phyloP scores from a whole-genome alignment of 2,888 invertebrate species.

The Dichetophora obliterata region DNA sequence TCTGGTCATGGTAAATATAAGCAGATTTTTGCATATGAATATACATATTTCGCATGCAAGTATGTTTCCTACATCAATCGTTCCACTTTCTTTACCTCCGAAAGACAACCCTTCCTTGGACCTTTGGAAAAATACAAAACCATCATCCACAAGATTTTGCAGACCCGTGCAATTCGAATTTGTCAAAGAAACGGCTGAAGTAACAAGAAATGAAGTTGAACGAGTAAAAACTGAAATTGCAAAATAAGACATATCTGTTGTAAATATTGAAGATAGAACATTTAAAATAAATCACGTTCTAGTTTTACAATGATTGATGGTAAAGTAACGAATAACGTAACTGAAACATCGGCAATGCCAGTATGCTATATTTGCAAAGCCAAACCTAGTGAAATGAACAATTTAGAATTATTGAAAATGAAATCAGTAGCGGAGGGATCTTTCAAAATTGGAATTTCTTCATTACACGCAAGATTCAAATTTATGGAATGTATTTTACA shows the following conservation, averaged over 20 bases:
- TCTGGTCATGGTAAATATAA: not conserved
- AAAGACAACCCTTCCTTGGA: not conserved
- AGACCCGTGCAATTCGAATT: not conserved
- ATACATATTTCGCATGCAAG: too few species aligned
- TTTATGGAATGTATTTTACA: constrained; percentile 26
- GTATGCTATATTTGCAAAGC: constrained; percentile 33
- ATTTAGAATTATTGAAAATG: constrained; percentile 34
- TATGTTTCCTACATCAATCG: too few species aligned
- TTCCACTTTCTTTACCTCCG: not conserved
- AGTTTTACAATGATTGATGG: not conserved
- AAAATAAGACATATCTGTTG: not conserved
- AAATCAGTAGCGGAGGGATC: too few species aligned
- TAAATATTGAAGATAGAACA: too few species aligned
- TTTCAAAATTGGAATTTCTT: too few species aligned
- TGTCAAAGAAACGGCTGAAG: constrained; percentile 1
- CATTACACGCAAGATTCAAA: too few species aligned
- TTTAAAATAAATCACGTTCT: too few species aligned
- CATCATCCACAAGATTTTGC: not conserved
- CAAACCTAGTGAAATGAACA: constrained; percentile 38
- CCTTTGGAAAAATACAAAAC: not conserved
- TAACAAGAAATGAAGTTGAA: not conserved
- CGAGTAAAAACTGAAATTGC: not conserved
- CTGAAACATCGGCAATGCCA: not conserved
- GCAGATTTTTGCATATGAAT: too few species aligned
- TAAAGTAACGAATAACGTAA: too few species aligned